A percentile compares a stretch with the other conserved stretches of the same genome.
Evolutionary conservation across 2,888 invertebrate species (phyloP).

Genomic region (Mallateleia sp.): DNA sequence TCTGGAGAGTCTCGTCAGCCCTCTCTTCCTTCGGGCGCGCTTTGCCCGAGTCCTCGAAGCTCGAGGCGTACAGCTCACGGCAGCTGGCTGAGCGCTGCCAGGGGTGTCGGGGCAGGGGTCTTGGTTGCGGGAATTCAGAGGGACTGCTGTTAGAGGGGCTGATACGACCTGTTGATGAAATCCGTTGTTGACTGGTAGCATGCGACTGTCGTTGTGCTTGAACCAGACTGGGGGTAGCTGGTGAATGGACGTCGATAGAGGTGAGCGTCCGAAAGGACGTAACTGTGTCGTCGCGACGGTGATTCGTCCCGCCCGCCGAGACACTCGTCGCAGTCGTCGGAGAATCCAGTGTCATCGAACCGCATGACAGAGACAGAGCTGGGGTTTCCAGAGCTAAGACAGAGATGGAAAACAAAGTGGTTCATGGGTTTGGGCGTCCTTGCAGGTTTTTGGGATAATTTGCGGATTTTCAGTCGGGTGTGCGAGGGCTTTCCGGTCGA

Average conservation of each 20-base stretch:
- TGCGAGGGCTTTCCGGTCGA: too few species aligned
- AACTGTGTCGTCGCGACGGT: conserved; percentile 92
- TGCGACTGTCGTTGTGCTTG: conserved; percentile 84
- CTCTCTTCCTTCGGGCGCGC: conserved; percentile 89
- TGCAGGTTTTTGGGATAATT: not conserved
- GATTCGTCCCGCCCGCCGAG: conserved; percentile 91
- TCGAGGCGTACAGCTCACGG: conserved; percentile 95
- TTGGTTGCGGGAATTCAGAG: conserved; percentile 89
- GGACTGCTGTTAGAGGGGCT: conserved; percentile 90
- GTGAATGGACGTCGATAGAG: conserved; percentile 91
- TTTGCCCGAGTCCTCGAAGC: conserved; percentile 93
- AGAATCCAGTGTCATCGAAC: conserved; percentile 94
- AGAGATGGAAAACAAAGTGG: conserved; percentile 21
- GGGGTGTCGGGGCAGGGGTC: conserved; percentile 90
- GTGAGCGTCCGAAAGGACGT: conserved; percentile 91
- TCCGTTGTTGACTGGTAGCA: conserved; percentile 87
- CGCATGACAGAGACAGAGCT: conserved; percentile 91
- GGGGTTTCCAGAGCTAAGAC: conserved; percentile 88
- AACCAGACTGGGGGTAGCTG: conserved; percentile 91
- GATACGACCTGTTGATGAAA: conserved; percentile 90
- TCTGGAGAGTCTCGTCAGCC: conserved; percentile 80
- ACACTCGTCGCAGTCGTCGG: conserved; percentile 93
- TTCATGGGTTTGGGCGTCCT: not conserved
- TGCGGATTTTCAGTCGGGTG: not conserved
- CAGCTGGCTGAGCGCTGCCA: conserved; percentile 96